A percentile compares a stretch with the other conserved stretches of the same genome.
phyloP scores from a whole-genome alignment of 2,888 invertebrate species.

The Folsomia manolachei region DNA sequence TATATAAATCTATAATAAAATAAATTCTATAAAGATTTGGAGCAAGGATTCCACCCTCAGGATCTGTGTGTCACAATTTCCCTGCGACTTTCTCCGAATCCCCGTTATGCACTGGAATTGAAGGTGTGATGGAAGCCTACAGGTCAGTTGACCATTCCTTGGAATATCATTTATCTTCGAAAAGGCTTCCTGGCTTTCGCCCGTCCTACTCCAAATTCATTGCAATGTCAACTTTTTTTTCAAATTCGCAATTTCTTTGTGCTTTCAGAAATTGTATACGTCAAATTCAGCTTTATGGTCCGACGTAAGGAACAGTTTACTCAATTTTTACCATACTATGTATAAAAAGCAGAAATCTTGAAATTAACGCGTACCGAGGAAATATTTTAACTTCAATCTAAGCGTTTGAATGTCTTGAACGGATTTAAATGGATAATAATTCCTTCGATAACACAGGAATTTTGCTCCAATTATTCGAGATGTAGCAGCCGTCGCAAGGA shows the following conservation, averaged over 20 bases:
- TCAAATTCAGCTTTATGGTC: constrained; percentile 58
- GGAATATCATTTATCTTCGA: too few relatives aligned
- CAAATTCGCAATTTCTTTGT: not conserved
- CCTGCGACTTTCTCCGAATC: constrained; percentile 59
- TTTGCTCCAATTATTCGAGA: constrained; percentile 59
- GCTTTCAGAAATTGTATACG: constrained; percentile 48
- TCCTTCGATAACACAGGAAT: constrained; percentile 52
- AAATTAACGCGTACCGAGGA: too few relatives aligned
- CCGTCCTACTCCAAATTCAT: too few relatives aligned
- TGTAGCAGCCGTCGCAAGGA: constrained; percentile 54
- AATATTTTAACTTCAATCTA: too few relatives aligned
- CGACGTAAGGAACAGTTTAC: constrained; percentile 56
- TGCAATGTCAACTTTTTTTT: not conserved
- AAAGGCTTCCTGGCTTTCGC: too few relatives aligned
- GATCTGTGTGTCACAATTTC: constrained; percentile 56
- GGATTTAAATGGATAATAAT: not conserved
- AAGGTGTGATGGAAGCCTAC: constrained; percentile 52
- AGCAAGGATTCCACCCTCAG: constrained; percentile 55
- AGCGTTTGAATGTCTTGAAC: too few relatives aligned
- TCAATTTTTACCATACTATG: too few relatives aligned
- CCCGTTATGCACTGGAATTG: constrained; percentile 58
- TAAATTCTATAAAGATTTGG: too few relatives aligned
- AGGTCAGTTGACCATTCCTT: constrained; percentile 32
- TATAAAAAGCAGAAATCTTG: too few relatives aligned
- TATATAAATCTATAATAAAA: constrained; percentile 53